Percentiles rank a stretch among this genome's conserved stretches.
These are phyloP conservation scores for Psammodynastes pulverulentus DNA, from an alignment of 2,113 vertebrate species.

Conservation along the genomic window DNA sequence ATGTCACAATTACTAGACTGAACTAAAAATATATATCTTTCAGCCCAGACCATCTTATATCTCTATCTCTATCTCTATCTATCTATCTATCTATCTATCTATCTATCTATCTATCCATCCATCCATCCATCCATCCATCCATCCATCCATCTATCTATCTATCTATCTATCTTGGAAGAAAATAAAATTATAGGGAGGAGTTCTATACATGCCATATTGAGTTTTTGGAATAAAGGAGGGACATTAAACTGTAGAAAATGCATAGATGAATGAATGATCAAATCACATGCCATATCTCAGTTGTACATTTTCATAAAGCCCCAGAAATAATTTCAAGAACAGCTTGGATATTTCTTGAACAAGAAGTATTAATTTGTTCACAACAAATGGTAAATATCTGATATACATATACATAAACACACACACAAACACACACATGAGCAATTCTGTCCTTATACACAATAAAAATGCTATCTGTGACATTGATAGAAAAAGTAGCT, in stretches of 20 bases:
- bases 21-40: no score
- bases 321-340: background rate
- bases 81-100: no score
- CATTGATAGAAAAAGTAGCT: background rate
- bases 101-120: no score
- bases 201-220: no score
- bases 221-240: background rate
- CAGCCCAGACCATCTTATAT: no score
- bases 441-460: background rate
- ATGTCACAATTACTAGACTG: no score
- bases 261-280: background rate
- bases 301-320: background rate
- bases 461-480: background rate
- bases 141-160: no score
- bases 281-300: background rate
- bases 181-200: no score
- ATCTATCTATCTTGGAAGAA: no score
- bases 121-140: no score
- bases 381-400: background rate
- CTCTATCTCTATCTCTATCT: no score
- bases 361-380: background rate
- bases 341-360: background rate
- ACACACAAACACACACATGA: background rate
- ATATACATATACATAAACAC: no score
- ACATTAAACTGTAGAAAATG: background rate